phyloP scores from a whole-genome alignment of 2,797 vertebrate species.

The Cyclura pinguis region DNA sequence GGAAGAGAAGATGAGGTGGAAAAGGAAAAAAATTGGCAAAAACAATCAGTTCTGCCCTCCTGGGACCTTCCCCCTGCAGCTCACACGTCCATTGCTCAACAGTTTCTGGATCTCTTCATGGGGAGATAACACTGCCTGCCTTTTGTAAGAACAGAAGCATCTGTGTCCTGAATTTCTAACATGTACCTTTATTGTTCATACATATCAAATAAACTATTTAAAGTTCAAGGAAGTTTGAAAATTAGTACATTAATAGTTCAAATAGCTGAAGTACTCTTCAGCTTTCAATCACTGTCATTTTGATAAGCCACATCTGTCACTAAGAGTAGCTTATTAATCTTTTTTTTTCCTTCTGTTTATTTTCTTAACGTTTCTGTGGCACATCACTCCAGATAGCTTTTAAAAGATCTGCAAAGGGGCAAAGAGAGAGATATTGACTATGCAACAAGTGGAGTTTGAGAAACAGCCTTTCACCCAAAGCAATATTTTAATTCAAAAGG shows the following conservation, averaged over 20 bases:
- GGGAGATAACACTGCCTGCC: not conserved
- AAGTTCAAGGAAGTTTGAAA: not conserved
- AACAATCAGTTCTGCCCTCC: not conserved
- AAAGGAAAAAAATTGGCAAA: not conserved
- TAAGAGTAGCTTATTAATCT: not conserved
- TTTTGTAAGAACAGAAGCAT: not conserved
- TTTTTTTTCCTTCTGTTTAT: not conserved
- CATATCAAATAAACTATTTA: not conserved
- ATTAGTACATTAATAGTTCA: not conserved
- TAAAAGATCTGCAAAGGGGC: slow-evolving; percentile 11
- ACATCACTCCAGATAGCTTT: slow-evolving; percentile 1
- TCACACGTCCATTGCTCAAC: not conserved
- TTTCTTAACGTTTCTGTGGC: not conserved
- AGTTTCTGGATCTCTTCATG: not conserved
- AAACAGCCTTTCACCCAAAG: slow-evolving; percentile 38
- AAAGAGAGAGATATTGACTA: slow-evolving; percentile 8
- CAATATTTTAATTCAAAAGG: slow-evolving; percentile 69
- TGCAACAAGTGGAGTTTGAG: slow-evolving; percentile 9
- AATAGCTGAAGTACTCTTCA: not conserved
- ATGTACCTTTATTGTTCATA: not conserved
- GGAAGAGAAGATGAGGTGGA: not conserved
- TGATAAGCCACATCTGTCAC: slow-evolving; percentile 1
- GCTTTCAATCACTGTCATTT: slow-evolving; percentile 4
- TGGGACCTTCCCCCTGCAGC: not conserved
- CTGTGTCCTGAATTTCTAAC: not conserved